phyloP scores from a whole-genome alignment of 2,888 invertebrate species.

The Notodonta ziczac region DNA sequence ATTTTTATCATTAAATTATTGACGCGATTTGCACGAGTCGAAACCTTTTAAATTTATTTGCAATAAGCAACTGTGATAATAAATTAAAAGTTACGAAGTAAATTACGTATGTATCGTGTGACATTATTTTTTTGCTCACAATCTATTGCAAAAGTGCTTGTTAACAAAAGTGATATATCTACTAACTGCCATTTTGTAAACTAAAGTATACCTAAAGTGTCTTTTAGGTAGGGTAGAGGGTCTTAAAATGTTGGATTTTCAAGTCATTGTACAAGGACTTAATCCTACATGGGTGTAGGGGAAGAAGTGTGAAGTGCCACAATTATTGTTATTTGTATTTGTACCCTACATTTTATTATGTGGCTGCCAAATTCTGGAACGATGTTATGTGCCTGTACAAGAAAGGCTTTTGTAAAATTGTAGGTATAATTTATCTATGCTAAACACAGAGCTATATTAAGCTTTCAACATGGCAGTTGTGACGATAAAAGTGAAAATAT shows the following conservation, averaged over 20 bases:
- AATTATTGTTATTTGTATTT: constrained; percentile 7
- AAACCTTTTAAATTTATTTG: constrained; percentile 52
- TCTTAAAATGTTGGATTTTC: not conserved
- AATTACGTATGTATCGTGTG: constrained; percentile 25
- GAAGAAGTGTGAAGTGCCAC: too few relatives aligned
- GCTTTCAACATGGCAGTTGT: constrained; percentile 19
- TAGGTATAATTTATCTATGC: not conserved
- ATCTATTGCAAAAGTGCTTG: constrained; percentile 49
- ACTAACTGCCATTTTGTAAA: constrained; percentile 74
- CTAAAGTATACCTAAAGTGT: constrained; percentile 36
- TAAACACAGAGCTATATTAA: constrained; percentile 12
- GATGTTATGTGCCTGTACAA: not conserved
- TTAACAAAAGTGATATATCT: constrained; percentile 55
- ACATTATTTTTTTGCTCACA: constrained; percentile 27
- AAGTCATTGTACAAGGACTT: too few relatives aligned
- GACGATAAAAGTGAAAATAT: constrained; percentile 7
- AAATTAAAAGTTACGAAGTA: constrained; percentile 59
- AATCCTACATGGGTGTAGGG: too few relatives aligned
- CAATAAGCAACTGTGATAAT: constrained; percentile 79
- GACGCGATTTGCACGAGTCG: constrained; percentile 23
- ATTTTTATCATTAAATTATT: constrained; percentile 29
- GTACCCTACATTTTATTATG: constrained; percentile 18
- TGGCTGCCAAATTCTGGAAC: constrained; percentile 51
- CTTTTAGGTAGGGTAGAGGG: constrained; percentile 23
- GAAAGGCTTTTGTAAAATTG: not conserved